These are phyloP conservation scores for Tympanuchus pallidicinctus DNA, from an alignment of 2,113 vertebrate species.

Conservation along the genomic window DNA sequence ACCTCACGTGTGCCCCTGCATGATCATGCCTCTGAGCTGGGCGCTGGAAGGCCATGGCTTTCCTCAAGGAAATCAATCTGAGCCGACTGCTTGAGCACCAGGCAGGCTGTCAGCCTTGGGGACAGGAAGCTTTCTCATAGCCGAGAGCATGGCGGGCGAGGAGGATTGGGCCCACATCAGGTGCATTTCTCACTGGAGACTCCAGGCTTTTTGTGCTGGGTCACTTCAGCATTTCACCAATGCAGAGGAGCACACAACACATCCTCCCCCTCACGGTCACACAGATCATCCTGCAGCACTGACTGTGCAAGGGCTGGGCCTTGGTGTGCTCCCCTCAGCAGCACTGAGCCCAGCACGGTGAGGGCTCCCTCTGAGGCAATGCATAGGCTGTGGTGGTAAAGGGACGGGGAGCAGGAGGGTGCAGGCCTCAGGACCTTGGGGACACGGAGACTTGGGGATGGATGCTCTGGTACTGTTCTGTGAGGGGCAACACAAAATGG, in stretches of 20 bases:
- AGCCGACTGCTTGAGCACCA: not conserved
- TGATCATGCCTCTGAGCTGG: not conserved
- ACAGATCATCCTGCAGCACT: not conserved
- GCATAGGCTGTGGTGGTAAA: not conserved
- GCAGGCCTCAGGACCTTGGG: rapidly evolving
- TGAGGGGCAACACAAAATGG: not conserved
- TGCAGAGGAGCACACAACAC: not conserved
- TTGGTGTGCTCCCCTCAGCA: conserved; percentile 57
- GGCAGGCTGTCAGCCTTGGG: conserved; percentile 34
- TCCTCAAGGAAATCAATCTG: not conserved
- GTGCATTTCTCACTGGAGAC: rapidly evolving
- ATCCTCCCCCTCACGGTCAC: not conserved
- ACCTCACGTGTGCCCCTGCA: not conserved
- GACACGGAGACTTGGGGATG: not conserved
- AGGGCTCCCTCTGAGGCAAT: conserved; percentile 22
- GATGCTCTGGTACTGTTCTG: not conserved
- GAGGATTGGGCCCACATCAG: rapidly evolving
- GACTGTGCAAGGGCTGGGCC: conserved; percentile 57
- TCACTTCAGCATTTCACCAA: not conserved
- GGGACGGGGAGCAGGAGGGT: not conserved
- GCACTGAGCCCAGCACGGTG: conserved; percentile 38
- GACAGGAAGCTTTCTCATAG: conserved; percentile 68
- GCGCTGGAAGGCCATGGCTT: not conserved
- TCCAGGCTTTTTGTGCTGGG: rapidly evolving
- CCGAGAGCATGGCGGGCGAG: not conserved